Percentiles rank a stretch among this genome's conserved stretches.
Evolutionary conservation across 1,140 invertebrate species (phyloP).

Genomic region (Macrostomum lignano): DNA sequence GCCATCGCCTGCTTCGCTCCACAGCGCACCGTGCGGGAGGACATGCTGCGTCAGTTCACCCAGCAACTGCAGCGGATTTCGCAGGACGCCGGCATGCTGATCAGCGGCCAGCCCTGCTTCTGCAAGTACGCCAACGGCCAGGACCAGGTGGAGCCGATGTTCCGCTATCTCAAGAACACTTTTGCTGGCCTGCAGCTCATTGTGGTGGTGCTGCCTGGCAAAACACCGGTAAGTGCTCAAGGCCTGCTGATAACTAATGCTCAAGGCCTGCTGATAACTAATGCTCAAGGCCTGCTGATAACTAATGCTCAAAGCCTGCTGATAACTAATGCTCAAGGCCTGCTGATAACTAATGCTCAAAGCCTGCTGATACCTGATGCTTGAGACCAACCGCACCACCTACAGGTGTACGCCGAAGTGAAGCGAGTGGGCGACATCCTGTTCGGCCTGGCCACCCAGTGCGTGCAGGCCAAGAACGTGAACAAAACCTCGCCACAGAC

Average conservation of each 20-base stretch:
- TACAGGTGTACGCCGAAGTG: too few relatives aligned
- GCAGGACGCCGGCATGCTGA: slow-evolving; percentile 1
- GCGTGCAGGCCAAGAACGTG: slow-evolving; percentile 97
- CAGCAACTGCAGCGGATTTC: slow-evolving; percentile 5
- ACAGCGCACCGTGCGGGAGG: slow-evolving; percentile 78
- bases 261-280: too few relatives aligned
- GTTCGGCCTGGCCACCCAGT: slow-evolving; percentile 94
- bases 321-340: too few relatives aligned
- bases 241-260: too few relatives aligned
- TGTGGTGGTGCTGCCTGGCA: slow-evolving; percentile 85
- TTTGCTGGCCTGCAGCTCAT: slow-evolving; percentile 60
- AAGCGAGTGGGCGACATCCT: slow-evolving; percentile 96
- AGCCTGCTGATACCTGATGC: too few relatives aligned
- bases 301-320: too few relatives aligned
- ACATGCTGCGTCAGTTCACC: slow-evolving; percentile 41
- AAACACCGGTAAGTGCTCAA: slow-evolving; percentile 69
- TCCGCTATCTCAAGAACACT: slow-evolving; percentile 62
- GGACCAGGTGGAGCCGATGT: slow-evolving; percentile 94
- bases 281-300: too few relatives aligned
- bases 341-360: too few relatives aligned
- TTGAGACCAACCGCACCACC: too few relatives aligned
- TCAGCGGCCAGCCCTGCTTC: slow-evolving; percentile 9
- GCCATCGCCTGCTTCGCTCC: slow-evolving; percentile 98
- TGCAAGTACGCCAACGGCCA: slow-evolving; percentile 46
- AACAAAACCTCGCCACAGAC: slow-evolving; percentile 98